A percentile compares a stretch with the other conserved stretches of the same genome.
Conservation (phyloP, 2,797 vertebrate genomes). For the Periophthalmus magnuspinnatus region DNA sequence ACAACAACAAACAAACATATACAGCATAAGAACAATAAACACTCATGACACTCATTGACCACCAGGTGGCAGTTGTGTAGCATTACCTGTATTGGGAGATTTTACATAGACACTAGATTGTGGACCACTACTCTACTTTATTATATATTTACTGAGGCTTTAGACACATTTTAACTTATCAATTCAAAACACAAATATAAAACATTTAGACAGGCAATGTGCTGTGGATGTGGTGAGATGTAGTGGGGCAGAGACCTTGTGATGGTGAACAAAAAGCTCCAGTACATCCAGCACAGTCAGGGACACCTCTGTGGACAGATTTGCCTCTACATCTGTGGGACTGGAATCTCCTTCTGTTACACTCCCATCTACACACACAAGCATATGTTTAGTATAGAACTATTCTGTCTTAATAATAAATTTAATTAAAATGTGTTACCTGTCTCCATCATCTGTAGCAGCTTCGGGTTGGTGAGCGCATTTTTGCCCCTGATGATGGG, state of each 20-base stretch:
- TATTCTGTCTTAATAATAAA: neutral
- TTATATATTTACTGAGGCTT: neutral
- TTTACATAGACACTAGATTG: neutral
- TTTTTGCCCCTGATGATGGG: conserved; percentile 97
- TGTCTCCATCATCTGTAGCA: conserved; percentile 94
- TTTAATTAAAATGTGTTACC: conserved; percentile 56
- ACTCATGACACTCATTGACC: conserved; percentile 7
- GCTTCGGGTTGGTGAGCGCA: conserved; percentile 92
- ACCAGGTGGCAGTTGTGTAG: conserved; percentile 62
- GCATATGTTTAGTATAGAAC: neutral
- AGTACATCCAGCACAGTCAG: conserved; percentile 92
- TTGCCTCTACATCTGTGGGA: conserved; percentile 92
- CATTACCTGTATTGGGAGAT: neutral
- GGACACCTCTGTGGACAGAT: conserved; percentile 91
- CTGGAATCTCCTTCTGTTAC: conserved; percentile 88
- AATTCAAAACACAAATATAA: neutral
- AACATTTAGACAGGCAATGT: neutral
- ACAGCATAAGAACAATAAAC: neutral
- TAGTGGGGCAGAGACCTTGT: conserved; percentile 70
- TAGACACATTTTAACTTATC: neutral
- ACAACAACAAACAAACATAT: conserved; percentile 6
- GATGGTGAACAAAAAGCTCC: conserved; percentile 89
- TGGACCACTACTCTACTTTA: neutral
- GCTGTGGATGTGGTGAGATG: neutral
- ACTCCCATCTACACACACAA: conserved; percentile 73